Conservation (phyloP, 2,888 invertebrate species). For the Catocala nupta region DNA sequence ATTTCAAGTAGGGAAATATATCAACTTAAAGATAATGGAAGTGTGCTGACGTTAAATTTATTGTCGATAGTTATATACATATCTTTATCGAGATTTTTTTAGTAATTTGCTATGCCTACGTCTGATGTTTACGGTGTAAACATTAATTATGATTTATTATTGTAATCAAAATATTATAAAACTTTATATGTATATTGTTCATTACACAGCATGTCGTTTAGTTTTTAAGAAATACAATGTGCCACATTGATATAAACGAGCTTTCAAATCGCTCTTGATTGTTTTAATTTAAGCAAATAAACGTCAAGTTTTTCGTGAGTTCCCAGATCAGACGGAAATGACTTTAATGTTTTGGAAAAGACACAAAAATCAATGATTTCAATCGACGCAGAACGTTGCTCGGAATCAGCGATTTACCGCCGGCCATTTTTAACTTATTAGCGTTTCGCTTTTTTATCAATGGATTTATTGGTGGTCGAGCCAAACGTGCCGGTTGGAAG, state of each 20-base stretch:
- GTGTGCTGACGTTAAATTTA: too few species aligned
- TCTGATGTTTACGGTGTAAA: too few species aligned
- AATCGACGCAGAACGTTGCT: conserved; percentile 48
- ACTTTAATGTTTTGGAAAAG: conserved; percentile 43
- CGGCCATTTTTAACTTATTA: conserved; percentile 71
- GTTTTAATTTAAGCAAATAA: conserved; percentile 8
- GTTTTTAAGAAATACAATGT: not conserved
- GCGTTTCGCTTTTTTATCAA: conserved; percentile 78
- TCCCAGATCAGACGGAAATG: conserved; percentile 24
- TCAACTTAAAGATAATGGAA: conserved; percentile 5
- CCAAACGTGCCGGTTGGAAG: conserved; percentile 65
- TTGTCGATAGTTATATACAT: too few species aligned
- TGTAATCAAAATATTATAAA: too few species aligned
- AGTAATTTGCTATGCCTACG: too few species aligned
- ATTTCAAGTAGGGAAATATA: conserved; percentile 24
- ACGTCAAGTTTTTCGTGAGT: conserved; percentile 1
- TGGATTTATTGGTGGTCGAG: conserved; percentile 78
- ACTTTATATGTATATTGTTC: too few species aligned
- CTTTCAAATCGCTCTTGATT: not conserved
- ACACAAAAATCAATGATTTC: conserved; percentile 49
- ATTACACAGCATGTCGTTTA: not conserved
- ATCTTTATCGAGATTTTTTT: too few species aligned
- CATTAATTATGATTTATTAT: too few species aligned
- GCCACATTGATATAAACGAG: too few species aligned
- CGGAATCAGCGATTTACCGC: conserved; percentile 60